Conservation (phyloP, 2,113 vertebrate genomes). For the Neolamprologus toae region DNA sequence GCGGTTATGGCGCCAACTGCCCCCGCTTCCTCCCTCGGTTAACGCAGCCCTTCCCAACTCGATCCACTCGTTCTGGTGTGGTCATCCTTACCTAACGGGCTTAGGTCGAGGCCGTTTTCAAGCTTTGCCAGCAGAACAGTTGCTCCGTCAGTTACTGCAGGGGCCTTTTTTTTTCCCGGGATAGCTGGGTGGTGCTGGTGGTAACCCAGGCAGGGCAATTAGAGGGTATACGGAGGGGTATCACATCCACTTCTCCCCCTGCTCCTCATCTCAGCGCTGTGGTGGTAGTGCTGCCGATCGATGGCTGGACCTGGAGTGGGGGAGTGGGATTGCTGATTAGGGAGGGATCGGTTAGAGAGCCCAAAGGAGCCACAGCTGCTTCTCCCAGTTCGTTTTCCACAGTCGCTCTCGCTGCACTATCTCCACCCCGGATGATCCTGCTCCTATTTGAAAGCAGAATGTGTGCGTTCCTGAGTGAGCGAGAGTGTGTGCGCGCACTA, state of each 20-base stretch:
- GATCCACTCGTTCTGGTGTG: neutral
- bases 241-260: slow-evolving; percentile 12
- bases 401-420: slow-evolving; percentile 39
- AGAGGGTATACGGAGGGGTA: slow-evolving; percentile 45
- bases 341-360: slow-evolving; percentile 27
- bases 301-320: slow-evolving; percentile 32
- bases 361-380: slow-evolving; percentile 28
- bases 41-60: slow-evolving; percentile 5
- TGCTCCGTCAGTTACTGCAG: slow-evolving; percentile 11
- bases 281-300: slow-evolving; percentile 42
- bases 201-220: slow-evolving; percentile 55
- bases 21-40: slow-evolving; percentile 39
- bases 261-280: slow-evolving; percentile 29
- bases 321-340: slow-evolving; percentile 54
- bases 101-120: slow-evolving; percentile 2
- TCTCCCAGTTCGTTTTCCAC: slow-evolving; percentile 25
- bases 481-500: slow-evolving; percentile 1
- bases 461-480: neutral
- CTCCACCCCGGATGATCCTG: slow-evolving; percentile 24
- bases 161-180: slow-evolving; percentile 12
- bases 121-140: slow-evolving; percentile 39
- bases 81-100: slow-evolving; percentile 44
- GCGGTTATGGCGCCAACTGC: neutral
- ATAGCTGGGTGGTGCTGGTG: slow-evolving; percentile 1
- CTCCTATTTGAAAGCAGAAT: neutral